Conservation (phyloP, 2,797 vertebrate genomes). For the Hylomyscus alleni region DNA sequence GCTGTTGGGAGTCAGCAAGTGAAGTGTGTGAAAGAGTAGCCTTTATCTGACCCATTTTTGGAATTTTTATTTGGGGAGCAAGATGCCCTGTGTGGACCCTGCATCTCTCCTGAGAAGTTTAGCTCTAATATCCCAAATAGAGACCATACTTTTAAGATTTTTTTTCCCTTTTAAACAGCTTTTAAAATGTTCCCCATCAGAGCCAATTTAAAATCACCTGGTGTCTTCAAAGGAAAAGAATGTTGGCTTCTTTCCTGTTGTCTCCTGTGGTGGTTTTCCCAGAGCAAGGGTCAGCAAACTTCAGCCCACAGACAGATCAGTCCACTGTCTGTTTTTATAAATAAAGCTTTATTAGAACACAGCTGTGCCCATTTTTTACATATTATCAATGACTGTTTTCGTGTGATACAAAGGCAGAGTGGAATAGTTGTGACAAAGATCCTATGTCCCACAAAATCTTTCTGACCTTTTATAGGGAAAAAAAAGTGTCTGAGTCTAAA, state of each 20-base stretch:
- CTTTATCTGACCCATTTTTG: conserved; percentile 27
- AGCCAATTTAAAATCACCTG: conserved; percentile 19
- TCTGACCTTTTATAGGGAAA: conserved; percentile 26
- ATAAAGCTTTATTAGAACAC: conserved; percentile 68
- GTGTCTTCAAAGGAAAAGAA: conserved; percentile 46
- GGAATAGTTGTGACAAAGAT: background rate
- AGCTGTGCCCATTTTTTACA: background rate
- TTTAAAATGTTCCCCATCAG: background rate
- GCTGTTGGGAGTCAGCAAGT: background rate
- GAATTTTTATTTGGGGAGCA: conserved; percentile 67
- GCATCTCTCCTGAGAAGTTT: conserved; percentile 35
- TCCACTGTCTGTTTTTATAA: conserved; percentile 37
- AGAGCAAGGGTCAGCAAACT: background rate
- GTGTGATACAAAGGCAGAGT: background rate
- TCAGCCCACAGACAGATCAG: background rate
- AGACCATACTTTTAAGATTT: background rate
- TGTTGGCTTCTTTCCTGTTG: background rate
- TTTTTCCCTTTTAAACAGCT: conserved; percentile 68
- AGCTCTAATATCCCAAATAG: conserved; percentile 62
- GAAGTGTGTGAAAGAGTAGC: conserved; percentile 73
- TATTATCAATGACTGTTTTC: background rate
- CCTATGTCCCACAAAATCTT: background rate
- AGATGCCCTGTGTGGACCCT: background rate
- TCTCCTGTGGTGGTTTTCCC: conserved; percentile 15
- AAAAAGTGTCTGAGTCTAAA: background rate